phyloP scores from a whole-genome alignment of 2,888 invertebrate species.

The Lypha dubia region DNA sequence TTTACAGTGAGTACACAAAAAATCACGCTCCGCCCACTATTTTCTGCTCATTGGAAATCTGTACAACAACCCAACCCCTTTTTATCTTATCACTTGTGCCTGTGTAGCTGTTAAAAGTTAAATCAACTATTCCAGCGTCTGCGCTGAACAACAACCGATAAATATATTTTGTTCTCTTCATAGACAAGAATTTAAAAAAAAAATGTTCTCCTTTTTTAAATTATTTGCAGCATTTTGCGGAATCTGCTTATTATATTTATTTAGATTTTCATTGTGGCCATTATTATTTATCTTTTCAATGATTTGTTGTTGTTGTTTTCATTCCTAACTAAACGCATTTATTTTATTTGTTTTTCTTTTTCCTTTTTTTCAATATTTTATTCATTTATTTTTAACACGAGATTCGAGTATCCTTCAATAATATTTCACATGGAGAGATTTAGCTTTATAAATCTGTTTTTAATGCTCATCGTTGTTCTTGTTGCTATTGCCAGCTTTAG shows the following conservation, averaged over 20 bases:
- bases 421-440: constrained; percentile 63
- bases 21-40: constrained; percentile 55
- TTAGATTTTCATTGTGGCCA: constrained; percentile 7
- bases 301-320: constrained; percentile 5
- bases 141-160: constrained; percentile 32
- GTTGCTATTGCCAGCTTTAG: constrained; percentile 16
- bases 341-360: constrained; percentile 12
- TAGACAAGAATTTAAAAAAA: neutral
- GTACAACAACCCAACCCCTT: constrained; percentile 64
- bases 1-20: constrained; percentile 32
- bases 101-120: constrained; percentile 30
- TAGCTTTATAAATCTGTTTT: constrained; percentile 68
- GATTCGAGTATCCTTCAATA: constrained; percentile 68
- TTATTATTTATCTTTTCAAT: constrained; percentile 38
- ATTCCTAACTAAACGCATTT: constrained; percentile 51
- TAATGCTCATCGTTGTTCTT: constrained; percentile 48
- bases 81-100: constrained; percentile 60
- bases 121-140: constrained; percentile 50
- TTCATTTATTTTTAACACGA: constrained; percentile 59
- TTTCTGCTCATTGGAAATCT: constrained; percentile 62
- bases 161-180: constrained; percentile 15
- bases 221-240: constrained; percentile 53
- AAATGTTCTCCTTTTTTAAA: neutral
- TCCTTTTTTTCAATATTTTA: constrained; percentile 39
- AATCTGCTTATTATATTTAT: constrained; percentile 56